Evolutionary conservation across 2,888 invertebrate species (phyloP).

Genomic region (Coleophora deauratella): DNA sequence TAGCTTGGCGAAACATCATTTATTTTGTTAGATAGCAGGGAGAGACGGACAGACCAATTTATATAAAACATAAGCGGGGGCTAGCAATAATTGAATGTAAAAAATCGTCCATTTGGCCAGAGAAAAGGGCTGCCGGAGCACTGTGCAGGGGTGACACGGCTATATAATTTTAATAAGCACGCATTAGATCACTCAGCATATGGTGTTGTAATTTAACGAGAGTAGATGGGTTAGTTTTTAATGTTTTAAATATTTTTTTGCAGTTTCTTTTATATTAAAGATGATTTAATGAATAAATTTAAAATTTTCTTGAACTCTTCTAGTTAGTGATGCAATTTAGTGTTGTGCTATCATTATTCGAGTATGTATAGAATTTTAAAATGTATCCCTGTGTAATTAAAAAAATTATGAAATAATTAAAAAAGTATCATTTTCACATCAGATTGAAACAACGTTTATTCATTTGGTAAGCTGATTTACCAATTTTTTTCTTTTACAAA

Average conservation of each 20-base stretch:
- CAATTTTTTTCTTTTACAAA: too few species aligned
- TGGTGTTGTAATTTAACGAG: constrained; percentile 23
- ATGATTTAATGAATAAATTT: too few species aligned
- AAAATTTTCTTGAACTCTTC: too few species aligned
- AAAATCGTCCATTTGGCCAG: constrained; percentile 53
- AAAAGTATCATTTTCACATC: too few species aligned
- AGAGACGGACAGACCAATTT: constrained; percentile 66
- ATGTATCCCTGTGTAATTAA: too few species aligned
- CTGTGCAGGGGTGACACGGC: constrained; percentile 28
- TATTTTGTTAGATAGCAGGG: constrained; percentile 25
- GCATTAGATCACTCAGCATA: constrained; percentile 52
- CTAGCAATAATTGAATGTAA: constrained; percentile 67
- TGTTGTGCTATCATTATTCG: too few species aligned
- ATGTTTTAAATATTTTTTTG: not conserved
- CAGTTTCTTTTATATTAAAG: not conserved
- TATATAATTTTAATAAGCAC: constrained; percentile 63
- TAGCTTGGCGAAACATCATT: constrained; percentile 50
- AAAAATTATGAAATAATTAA: too few species aligned
- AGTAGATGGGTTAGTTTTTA: not conserved
- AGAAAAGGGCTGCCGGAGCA: constrained; percentile 24
- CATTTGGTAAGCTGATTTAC: too few species aligned
- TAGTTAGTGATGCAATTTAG: too few species aligned
- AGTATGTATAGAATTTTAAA: too few species aligned
- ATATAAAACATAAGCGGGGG: constrained; percentile 56
- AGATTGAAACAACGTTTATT: too few species aligned